Percentiles rank a stretch among this genome's conserved stretches.
Conservation (phyloP, 2,113 vertebrate species). For the Galemys pyrenaicus region DNA sequence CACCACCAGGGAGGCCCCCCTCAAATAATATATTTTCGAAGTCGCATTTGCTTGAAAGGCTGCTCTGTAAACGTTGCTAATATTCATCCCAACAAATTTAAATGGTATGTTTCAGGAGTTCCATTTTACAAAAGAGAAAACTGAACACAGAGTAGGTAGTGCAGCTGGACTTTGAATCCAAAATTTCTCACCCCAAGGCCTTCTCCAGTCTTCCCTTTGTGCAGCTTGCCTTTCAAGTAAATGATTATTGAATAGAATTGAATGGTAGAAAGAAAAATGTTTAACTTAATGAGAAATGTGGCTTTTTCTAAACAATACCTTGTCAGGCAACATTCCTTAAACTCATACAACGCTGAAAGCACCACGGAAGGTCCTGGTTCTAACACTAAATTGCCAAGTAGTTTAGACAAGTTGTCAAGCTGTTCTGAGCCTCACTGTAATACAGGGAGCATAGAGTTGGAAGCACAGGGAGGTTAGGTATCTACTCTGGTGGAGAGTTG, state of each 20-base stretch:
- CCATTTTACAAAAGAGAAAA: neutral
- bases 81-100: neutral
- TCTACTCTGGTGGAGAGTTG: neutral
- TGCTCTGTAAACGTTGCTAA: neutral
- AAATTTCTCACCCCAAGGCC: neutral
- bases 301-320: conserved; percentile 52
- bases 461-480: neutral
- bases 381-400: neutral
- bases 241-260: neutral
- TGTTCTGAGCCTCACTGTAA: neutral
- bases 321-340: neutral
- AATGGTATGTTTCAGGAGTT: neutral
- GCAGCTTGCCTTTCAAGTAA: neutral
- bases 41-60: neutral
- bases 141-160: neutral
- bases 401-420: neutral
- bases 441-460: neutral
- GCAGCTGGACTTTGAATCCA: neutral
- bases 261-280: neutral
- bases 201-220: neutral
- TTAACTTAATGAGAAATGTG: conserved; percentile 31
- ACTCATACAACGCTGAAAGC: neutral
- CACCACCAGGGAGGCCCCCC: neutral
- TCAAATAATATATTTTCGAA: neutral
- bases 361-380: neutral